Evolutionary conservation across 2,888 invertebrate species (phyloP).

Genomic region (Pherbina coryleti): DNA sequence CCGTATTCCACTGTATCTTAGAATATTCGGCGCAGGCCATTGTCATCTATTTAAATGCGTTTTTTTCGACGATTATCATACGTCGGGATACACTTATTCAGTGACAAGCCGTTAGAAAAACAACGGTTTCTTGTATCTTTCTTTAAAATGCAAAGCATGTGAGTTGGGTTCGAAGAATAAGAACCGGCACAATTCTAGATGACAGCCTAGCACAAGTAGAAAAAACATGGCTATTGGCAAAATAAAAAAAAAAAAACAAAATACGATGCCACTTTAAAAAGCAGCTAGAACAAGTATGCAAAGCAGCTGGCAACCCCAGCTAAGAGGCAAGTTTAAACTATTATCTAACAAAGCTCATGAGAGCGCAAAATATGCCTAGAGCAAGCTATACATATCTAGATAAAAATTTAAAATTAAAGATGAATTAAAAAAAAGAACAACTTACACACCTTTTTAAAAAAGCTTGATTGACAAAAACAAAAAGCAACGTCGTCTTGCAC

Average conservation of each 20-base stretch:
- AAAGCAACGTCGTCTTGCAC: neutral
- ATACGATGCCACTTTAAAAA: neutral
- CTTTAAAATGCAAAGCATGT: constrained; percentile 41
- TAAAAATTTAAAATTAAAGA: neutral
- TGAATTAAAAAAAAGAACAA: neutral
- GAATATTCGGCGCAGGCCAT: neutral
- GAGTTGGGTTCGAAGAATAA: neutral
- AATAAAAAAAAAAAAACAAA: neutral
- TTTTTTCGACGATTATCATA: neutral
- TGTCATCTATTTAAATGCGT: neutral
- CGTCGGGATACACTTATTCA: constrained; percentile 14
- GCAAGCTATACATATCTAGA: neutral
- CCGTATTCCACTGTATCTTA: neutral
- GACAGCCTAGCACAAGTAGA: neutral
- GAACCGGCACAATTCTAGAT: neutral
- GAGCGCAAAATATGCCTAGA: neutral
- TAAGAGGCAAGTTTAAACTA: neutral
- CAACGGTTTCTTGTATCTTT: constrained; percentile 15
- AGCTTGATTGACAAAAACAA: neutral
- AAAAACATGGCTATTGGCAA: neutral
- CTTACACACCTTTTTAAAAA: constrained; percentile 31
- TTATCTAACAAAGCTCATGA: neutral
- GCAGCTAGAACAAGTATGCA: too few relatives aligned
- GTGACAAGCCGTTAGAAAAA: constrained; percentile 35
- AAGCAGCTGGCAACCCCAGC: too few relatives aligned